Evolutionary conservation across 2,113 vertebrate species (phyloP).

Genomic region (Lipophrys pholis): DNA sequence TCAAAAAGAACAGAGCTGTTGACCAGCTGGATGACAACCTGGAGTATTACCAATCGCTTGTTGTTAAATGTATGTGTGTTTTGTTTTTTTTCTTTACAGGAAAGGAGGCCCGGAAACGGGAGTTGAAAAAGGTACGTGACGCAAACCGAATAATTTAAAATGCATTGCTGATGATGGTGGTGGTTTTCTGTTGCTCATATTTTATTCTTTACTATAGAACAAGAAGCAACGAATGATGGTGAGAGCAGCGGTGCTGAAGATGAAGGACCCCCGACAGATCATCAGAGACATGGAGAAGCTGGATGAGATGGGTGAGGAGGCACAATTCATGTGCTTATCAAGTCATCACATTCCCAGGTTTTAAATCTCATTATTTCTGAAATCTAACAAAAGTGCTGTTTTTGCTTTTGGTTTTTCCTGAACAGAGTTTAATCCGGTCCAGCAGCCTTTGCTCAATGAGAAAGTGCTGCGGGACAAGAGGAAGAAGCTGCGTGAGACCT

Average conservation of each 20-base stretch:
- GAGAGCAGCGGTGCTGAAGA: constrained; percentile 96
- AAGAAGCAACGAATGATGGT: constrained; percentile 99
- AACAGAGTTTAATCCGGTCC: constrained; percentile 96
- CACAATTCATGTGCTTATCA: not conserved
- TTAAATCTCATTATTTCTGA: not conserved
- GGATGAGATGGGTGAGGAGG: constrained; percentile 95
- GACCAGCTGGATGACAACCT: not conserved
- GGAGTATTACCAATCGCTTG: not conserved
- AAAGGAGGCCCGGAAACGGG: constrained; percentile 98
- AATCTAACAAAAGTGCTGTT: not conserved
- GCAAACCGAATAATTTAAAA: not conserved
- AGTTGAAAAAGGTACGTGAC: constrained; percentile 93
- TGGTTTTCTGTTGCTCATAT: too few relatives aligned
- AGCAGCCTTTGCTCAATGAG: constrained; percentile 95
- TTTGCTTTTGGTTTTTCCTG: not conserved
- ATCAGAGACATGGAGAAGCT: constrained; percentile 99
- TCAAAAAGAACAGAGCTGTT: not conserved
- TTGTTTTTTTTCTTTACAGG: constrained; percentile 77
- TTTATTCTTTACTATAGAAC: constrained; percentile 82
- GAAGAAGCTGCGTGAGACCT: constrained; percentile 97
- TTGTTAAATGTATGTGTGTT: not conserved
- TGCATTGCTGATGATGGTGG: too few relatives aligned
- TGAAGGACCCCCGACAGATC: constrained; percentile 99
- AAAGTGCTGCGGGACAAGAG: constrained; percentile 97
- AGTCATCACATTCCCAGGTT: not conserved